Base-by-base conservation (phyloP, 23 tunicate species). In the Styela clava region DNA sequence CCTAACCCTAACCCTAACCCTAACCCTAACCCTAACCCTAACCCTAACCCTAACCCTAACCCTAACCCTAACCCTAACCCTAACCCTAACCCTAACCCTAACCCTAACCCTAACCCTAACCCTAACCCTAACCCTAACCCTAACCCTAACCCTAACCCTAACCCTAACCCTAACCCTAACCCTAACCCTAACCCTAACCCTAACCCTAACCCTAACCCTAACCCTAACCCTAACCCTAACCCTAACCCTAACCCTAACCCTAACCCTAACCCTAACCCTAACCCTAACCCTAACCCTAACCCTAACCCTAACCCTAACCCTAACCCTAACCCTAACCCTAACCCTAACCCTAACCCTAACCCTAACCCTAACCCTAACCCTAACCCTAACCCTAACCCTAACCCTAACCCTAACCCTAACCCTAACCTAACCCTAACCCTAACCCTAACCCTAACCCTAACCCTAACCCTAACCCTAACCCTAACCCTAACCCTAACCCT, bases 1-100 rank as follows among this genome's bases (percentile, higher is more conserved):
- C 82, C 82, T 78, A 78, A 78, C 82, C 82, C 82, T 67, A 64
- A 78, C 78, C 82, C 82, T 67, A 64, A 78, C 78, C 82, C 82
- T 67, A 64, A 78, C 78, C 82, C 78, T 31, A 24, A 36, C 16
- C 78, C 82, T 31, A 23, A 78, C 25, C 82, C 82, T 31, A 23
- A 63, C 25, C 78, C 82, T 31, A 16, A 63, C 25, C 82, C 82
- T 31, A 23, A 78, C 25, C 82, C 82, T 31, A 23, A 78, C 25
- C 82, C 82, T 31, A 23, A 78, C 23, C 82, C 82, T 24, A 23
- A 78, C 23, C 82, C 82, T 67, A 64, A 78, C 78, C 82, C 82
- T 67, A 64, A 78, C 78, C 82, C 82, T 67, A 64, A 78, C 25
- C 82, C 82, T 67, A 64, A 78, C 78, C 82, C 82, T 67, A 64